phyloP scores from a whole-genome alignment of 2,888 invertebrate species.

The Harpagoxenus sublaevis region DNA sequence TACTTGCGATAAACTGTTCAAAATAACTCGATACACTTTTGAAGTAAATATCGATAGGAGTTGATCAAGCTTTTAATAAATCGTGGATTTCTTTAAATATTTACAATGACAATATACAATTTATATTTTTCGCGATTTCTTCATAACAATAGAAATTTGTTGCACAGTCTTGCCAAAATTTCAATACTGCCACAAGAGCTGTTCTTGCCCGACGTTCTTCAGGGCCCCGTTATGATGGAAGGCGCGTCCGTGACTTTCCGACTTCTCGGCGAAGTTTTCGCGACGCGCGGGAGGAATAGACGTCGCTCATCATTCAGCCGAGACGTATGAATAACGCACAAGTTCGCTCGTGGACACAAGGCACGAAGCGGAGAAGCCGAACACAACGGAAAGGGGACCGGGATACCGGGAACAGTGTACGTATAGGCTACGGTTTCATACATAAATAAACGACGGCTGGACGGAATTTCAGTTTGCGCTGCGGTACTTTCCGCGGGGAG shows the following conservation, averaged over 20 bases:
- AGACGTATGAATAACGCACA: constrained; percentile 80
- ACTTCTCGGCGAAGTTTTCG: constrained; percentile 46
- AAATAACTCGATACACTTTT: neutral
- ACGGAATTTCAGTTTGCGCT: constrained; percentile 75
- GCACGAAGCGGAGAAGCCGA: constrained; percentile 49
- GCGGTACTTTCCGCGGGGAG: constrained; percentile 73
- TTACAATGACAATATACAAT: neutral
- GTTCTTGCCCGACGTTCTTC: constrained; percentile 4
- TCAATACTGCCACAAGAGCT: constrained; percentile 4
- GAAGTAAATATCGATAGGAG: neutral
- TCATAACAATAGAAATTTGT: neutral
- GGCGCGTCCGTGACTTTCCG: constrained; percentile 49
- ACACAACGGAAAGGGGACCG: constrained; percentile 48
- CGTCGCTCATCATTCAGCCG: constrained; percentile 78
- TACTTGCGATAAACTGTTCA: neutral
- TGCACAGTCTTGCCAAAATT: neutral
- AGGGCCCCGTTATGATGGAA: constrained; percentile 53
- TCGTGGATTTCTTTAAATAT: neutral
- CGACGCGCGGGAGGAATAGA: constrained; percentile 60
- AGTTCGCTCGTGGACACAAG: constrained; percentile 71
- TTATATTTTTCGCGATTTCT: neutral
- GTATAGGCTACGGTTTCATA: constrained; percentile 74
- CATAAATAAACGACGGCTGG: constrained; percentile 78
- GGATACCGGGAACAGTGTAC: constrained; percentile 49
- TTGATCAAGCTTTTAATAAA: neutral